These are phyloP conservation scores for Macrobrachium nipponense DNA, from an alignment of 1,140 invertebrate species.

Conservation along the genomic window DNA sequence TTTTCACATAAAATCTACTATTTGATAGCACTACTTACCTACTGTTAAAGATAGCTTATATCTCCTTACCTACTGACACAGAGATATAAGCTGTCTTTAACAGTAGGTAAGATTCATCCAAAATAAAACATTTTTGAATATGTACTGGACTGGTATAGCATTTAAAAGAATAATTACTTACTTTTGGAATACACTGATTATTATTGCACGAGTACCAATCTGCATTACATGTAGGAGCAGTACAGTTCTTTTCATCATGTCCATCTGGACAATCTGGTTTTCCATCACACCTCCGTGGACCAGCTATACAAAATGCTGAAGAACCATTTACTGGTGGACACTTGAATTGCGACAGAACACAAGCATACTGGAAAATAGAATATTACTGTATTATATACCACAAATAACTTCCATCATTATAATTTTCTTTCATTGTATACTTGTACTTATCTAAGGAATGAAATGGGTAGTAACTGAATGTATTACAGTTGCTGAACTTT, in stretches of 20 bases:
- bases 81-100: too few relatives aligned
- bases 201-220: slow-evolving; percentile 73
- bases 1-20: too few relatives aligned
- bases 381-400: background rate
- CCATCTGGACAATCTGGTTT: slow-evolving; percentile 70
- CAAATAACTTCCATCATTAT: too few relatives aligned
- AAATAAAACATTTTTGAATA: background rate
- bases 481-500: too few relatives aligned
- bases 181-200: slow-evolving; percentile 79
- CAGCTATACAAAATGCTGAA: slow-evolving; percentile 70
- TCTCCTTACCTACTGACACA: too few relatives aligned
- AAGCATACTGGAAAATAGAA: slow-evolving; percentile 68
- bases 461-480: too few relatives aligned
- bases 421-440: too few relatives aligned
- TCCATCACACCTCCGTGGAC: slow-evolving; percentile 70
- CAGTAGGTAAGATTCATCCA: too few relatives aligned
- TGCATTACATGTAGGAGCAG: slow-evolving; percentile 72
- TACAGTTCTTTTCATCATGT: slow-evolving; percentile 79
- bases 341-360: slow-evolving; percentile 72
- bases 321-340: slow-evolving; percentile 67
- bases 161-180: background rate
- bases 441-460: too few relatives aligned
- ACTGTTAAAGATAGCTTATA: too few relatives aligned
- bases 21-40: too few relatives aligned
- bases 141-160: background rate